Evolutionary conservation across 2,888 invertebrate genomes (phyloP).

Genomic region (Drosophila buzzatii): DNA sequence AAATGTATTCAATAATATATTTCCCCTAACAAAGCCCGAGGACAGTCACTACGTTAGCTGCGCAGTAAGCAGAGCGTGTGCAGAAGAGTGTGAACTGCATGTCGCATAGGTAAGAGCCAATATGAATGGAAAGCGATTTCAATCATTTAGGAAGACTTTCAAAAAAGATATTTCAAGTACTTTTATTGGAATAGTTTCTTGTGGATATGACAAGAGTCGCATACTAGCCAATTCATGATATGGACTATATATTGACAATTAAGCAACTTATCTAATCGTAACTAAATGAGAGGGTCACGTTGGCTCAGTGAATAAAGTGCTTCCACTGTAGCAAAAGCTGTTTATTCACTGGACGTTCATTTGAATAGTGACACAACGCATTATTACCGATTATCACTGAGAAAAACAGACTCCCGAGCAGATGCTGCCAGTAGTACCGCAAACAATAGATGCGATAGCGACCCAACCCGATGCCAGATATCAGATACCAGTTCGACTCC

Average conservation of each 20-base stretch:
- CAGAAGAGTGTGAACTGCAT: background rate
- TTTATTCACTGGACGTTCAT: constrained; percentile 63
- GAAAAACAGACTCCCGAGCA: constrained; percentile 56
- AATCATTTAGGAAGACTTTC: background rate
- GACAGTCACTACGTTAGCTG: background rate
- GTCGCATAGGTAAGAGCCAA: background rate
- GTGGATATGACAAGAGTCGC: background rate
- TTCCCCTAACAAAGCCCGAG: background rate
- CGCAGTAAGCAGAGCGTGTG: background rate
- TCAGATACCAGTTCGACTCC: constrained; percentile 14
- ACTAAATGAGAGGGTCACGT: constrained; percentile 3
- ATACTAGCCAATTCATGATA: background rate
- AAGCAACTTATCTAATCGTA: background rate
- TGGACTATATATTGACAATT: background rate
- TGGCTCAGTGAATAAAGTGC: constrained; percentile 8
- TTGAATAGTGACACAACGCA: constrained; percentile 72
- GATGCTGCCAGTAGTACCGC: constrained; percentile 58
- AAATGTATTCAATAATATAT: background rate
- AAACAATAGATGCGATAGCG: constrained; percentile 37
- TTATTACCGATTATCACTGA: constrained; percentile 77
- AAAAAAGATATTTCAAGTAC: background rate
- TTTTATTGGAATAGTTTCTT: background rate
- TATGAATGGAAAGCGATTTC: background rate
- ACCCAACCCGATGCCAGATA: constrained; percentile 14
- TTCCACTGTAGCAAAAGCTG: constrained; percentile 32